phyloP scores from a whole-genome alignment of 2,113 vertebrate species.

The Thalassarche chlororhynchos region DNA sequence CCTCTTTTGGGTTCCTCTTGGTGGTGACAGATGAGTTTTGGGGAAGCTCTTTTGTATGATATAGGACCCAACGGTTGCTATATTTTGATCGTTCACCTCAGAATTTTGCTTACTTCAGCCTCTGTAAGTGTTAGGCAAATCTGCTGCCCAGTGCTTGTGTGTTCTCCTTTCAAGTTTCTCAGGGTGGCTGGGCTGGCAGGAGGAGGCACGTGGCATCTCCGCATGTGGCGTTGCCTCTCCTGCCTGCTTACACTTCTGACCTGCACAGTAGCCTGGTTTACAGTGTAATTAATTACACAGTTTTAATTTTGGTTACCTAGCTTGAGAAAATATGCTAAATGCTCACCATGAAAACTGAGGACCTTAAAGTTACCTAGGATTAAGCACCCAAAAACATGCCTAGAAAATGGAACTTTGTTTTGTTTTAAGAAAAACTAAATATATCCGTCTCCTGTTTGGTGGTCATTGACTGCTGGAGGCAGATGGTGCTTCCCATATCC shows the following conservation, averaged over 20 bases:
- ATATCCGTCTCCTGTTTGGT: neutral
- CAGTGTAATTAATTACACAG: neutral
- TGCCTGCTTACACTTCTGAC: neutral
- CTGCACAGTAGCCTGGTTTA: neutral
- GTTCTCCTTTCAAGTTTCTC: neutral
- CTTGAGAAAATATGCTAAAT: neutral
- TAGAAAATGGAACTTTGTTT: neutral
- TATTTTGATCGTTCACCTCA: neutral
- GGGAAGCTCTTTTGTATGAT: neutral
- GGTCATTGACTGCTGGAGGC: neutral
- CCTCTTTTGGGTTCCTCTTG: neutral
- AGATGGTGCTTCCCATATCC: neutral
- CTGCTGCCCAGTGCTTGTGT: neutral
- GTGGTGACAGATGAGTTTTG: neutral
- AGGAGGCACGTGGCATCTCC: neutral
- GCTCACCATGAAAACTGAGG: neutral
- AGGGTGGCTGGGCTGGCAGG: neutral
- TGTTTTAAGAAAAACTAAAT: neutral
- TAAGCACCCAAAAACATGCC: neutral
- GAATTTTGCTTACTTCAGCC: neutral
- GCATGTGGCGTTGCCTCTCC: neutral
- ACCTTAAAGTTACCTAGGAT: neutral
- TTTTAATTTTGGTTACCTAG: neutral
- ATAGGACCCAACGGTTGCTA: neutral
- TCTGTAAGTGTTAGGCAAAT: neutral